Evolutionary conservation across 1,140 invertebrate genomes (phyloP).

Genomic region (Diploscapter pachys): DNA sequence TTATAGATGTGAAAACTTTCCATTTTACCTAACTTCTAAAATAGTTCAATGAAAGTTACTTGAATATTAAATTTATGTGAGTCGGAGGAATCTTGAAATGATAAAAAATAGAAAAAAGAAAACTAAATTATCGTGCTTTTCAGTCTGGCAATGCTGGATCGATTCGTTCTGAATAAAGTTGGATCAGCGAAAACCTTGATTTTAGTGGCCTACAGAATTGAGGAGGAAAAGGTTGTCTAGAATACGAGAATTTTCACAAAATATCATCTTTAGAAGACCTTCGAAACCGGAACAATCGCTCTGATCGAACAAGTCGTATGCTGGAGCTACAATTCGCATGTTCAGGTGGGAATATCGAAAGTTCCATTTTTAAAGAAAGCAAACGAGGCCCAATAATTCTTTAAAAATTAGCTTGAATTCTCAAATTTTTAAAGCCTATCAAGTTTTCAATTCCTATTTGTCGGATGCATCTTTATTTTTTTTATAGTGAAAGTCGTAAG

Average conservation of each 20-base stretch:
- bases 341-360: conserved; percentile 39
- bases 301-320: conserved; percentile 65
- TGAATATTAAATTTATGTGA: no score
- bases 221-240: conserved; percentile 35
- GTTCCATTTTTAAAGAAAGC: no score
- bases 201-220: conserved; percentile 63
- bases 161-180: conserved; percentile 60
- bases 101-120: no score
- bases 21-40: conserved; percentile 14
- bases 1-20: conserved; percentile 21
- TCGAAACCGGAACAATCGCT: conserved; percentile 63
- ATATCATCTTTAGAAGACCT: conserved; percentile 34
- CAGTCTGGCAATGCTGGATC: conserved; percentile 65
- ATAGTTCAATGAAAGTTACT: no score
- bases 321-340: conserved; percentile 63
- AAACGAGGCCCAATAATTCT: no score
- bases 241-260: conserved; percentile 10
- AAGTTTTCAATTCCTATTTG: no score
- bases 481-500: no score
- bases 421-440: no score
- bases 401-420: no score
- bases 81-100: no score
- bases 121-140: conserved; percentile 25
- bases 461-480: no score
- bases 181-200: conserved; percentile 52